Conservation (phyloP, 2,797 vertebrate species). For the Hydrolagus colliei region DNA sequence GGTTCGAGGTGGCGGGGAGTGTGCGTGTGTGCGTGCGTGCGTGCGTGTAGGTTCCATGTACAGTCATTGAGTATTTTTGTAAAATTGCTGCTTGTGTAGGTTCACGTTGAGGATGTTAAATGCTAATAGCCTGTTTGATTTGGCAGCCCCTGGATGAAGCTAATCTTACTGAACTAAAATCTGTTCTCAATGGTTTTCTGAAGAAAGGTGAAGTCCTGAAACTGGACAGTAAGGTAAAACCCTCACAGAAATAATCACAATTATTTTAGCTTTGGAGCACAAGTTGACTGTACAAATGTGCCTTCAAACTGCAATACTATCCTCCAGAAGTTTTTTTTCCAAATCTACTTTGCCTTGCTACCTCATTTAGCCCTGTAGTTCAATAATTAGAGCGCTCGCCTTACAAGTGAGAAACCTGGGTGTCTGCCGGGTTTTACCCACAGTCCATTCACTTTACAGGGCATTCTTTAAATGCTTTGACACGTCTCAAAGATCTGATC, state of each 20-base stretch:
- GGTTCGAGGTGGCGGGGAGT: too few species aligned
- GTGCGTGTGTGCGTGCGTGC: too few species aligned
- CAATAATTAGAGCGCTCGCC: too few species aligned
- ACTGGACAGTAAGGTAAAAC: conserved; percentile 80
- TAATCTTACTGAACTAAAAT: conserved; percentile 71
- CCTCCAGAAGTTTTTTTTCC: background rate
- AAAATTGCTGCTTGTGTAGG: background rate
- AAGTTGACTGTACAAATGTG: too few species aligned
- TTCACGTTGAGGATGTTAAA: background rate
- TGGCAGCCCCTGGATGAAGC: conserved; percentile 72
- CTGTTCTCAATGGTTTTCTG: conserved; percentile 75
- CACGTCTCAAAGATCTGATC: too few species aligned
- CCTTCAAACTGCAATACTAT: background rate
- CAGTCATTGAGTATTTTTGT: too few species aligned
- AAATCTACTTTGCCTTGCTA: background rate
- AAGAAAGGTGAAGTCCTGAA: conserved; percentile 77
- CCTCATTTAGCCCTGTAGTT: background rate
- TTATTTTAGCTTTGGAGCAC: too few species aligned
- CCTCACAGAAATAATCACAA: background rate
- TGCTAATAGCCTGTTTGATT: background rate
- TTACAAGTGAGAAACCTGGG: too few species aligned
- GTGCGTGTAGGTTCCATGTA: too few species aligned
- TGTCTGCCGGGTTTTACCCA: too few species aligned
- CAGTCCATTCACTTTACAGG: too few species aligned
- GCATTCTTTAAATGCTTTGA: too few species aligned